Evolutionary conservation across 2,888 invertebrate species (phyloP).

Genomic region (Lithophane semibrunnea): DNA sequence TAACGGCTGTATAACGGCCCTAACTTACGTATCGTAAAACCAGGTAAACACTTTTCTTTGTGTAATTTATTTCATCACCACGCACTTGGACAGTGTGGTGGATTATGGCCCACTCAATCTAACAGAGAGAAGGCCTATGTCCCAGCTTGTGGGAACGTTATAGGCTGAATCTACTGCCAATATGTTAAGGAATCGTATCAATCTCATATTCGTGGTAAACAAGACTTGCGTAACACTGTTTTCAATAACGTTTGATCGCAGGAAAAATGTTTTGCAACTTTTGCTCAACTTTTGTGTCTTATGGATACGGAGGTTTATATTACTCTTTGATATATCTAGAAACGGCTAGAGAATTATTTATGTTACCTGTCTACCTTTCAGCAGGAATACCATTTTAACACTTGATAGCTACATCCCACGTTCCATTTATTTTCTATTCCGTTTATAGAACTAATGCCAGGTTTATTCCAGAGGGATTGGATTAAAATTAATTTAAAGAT

Average conservation of each 20-base stretch:
- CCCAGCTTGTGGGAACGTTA: background rate
- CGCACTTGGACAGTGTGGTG: background rate
- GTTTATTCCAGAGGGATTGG: constrained; percentile 23
- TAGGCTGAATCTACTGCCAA: background rate
- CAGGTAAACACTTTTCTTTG: background rate
- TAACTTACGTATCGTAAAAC: no score
- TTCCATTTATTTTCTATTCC: constrained; percentile 25
- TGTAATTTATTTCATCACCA: background rate
- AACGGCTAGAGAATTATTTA: constrained; percentile 32
- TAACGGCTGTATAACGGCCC: no score
- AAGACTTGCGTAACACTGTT: background rate
- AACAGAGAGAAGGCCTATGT: background rate
- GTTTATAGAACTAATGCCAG: constrained; percentile 24
- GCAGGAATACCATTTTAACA: constrained; percentile 43
- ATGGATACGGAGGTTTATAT: constrained; percentile 9
- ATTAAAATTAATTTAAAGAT: constrained; percentile 39
- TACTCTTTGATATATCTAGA: constrained; percentile 43
- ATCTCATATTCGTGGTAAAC: background rate
- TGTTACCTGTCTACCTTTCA: constrained; percentile 38
- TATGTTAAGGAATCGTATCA: background rate
- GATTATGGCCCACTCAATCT: background rate
- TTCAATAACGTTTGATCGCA: background rate
- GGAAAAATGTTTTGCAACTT: background rate
- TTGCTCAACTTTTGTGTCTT: background rate
- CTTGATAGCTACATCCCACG: constrained; percentile 37